phyloP scores from a whole-genome alignment of 2,797 vertebrate species.

The Threskiornis aethiopicus region DNA sequence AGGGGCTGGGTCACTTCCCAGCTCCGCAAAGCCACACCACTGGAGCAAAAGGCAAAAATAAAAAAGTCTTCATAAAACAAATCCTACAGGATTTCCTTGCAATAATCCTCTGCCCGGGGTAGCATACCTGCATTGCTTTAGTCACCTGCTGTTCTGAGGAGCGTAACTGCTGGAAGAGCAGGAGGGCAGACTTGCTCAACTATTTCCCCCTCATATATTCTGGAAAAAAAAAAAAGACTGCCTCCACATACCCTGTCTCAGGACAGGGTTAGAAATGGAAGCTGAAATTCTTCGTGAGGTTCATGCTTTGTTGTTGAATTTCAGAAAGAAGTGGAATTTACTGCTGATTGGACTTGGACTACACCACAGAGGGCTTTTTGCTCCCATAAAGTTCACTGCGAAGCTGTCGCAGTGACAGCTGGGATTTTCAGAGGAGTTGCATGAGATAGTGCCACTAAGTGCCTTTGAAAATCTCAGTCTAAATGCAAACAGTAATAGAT shows the following conservation, averaged over 20 bases:
- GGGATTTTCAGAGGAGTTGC: neutral
- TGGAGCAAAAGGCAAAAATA: neutral
- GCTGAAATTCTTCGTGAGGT: neutral
- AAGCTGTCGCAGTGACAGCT: neutral
- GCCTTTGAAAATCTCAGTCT: neutral
- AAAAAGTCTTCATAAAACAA: neutral
- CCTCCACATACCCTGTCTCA: neutral
- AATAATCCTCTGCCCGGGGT: neutral
- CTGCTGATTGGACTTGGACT: neutral
- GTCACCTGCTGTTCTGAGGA: neutral
- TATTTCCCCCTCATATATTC: neutral
- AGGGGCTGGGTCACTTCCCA: neutral
- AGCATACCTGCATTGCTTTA: neutral
- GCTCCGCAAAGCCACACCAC: neutral
- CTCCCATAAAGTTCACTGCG: neutral
- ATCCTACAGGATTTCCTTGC: neutral
- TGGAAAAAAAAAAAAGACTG: neutral
- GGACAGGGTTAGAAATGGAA: neutral
- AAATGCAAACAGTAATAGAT: slow-evolving; percentile 2
- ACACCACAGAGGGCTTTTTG: neutral
- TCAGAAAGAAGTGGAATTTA: neutral
- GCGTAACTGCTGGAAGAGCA: neutral
- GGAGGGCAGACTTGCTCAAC: neutral
- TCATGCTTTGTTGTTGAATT: neutral
- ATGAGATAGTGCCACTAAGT: neutral